Percentiles rank a stretch among this genome's conserved stretches.
Conservation (phyloP, 1,140 invertebrate genomes). For the Varroa destructor region DNA sequence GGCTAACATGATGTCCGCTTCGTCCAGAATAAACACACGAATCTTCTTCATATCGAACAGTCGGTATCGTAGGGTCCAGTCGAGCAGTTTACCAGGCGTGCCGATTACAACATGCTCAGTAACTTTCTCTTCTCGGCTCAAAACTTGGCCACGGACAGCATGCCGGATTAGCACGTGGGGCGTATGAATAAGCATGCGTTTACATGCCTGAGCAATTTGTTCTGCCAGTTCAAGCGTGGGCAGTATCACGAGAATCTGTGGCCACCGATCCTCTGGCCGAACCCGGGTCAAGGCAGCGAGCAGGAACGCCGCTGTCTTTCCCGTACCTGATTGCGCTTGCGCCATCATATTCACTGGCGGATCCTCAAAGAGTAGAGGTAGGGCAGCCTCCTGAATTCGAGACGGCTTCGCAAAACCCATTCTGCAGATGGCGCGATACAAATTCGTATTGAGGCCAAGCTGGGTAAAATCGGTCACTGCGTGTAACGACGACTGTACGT, state of each 20-base stretch:
- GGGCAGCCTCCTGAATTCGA: slow-evolving; percentile 91
- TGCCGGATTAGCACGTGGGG: not conserved
- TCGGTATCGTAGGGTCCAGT: slow-evolving; percentile 73
- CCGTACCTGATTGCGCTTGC: slow-evolving; percentile 94
- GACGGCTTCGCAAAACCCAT: slow-evolving; percentile 98
- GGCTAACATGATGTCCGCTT: slow-evolving; percentile 98
- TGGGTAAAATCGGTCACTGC: slow-evolving; percentile 1
- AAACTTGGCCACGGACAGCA: slow-evolving; percentile 31
- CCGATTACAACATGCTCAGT: slow-evolving; percentile 90
- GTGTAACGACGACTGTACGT: not conserved
- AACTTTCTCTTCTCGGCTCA: slow-evolving; percentile 42
- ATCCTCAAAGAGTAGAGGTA: slow-evolving; percentile 79
- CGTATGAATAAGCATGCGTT: not conserved
- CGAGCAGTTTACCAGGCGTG: slow-evolving; percentile 65
- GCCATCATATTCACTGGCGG: slow-evolving; percentile 96
- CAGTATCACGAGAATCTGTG: slow-evolving; percentile 53
- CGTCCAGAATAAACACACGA: slow-evolving; percentile 86
- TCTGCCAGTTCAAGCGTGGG: slow-evolving; percentile 9
- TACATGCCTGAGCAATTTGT: not conserved
- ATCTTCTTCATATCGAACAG: slow-evolving; percentile 79
- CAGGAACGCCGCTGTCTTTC: slow-evolving; percentile 95
- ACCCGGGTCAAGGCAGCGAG: slow-evolving; percentile 91
- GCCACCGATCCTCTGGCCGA: slow-evolving; percentile 58
- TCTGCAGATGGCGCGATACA: slow-evolving; percentile 51
- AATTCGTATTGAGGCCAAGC: not conserved